A percentile compares a stretch with the other conserved stretches of the same genome.
Evolutionary conservation across 2,888 invertebrate genomes (phyloP).

Genomic region (Sinelater perroti): DNA sequence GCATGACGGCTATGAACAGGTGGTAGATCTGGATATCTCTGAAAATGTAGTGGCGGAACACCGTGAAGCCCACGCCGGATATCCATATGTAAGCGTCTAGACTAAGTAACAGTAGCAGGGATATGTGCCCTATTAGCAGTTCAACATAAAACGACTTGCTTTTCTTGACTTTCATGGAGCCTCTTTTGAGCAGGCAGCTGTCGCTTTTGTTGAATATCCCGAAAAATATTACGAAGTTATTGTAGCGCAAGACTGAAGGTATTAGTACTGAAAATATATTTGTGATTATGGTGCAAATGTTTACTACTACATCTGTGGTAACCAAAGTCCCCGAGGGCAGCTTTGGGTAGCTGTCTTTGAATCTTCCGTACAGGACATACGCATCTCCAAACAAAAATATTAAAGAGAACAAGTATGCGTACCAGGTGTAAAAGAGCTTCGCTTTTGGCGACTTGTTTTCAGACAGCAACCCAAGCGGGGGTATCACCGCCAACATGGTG

Average conservation of each 20-base stretch:
- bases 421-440: background rate
- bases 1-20: constrained; percentile 5
- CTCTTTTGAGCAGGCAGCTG: background rate
- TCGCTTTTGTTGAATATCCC: background rate
- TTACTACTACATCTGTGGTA: too few species aligned
- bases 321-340: background rate
- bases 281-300: too few species aligned
- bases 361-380: background rate
- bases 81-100: constrained; percentile 20
- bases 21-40: constrained; percentile 11
- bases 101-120: background rate
- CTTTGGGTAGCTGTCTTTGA: background rate
- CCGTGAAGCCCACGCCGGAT: background rate
- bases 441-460: background rate
- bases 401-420: background rate
- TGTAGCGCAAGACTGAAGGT: too few species aligned
- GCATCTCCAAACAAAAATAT: background rate
- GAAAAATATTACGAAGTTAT: background rate
- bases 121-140: background rate
- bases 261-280: constrained; percentile 7
- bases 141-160: background rate
- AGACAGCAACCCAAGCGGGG: background rate
- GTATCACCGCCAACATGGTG: background rate
- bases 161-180: too few species aligned
- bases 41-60: constrained; percentile 14